A percentile compares a stretch with the other conserved stretches of the same genome.
Conservation (phyloP, 2,797 vertebrate genomes). For the Anas capensis region DNA sequence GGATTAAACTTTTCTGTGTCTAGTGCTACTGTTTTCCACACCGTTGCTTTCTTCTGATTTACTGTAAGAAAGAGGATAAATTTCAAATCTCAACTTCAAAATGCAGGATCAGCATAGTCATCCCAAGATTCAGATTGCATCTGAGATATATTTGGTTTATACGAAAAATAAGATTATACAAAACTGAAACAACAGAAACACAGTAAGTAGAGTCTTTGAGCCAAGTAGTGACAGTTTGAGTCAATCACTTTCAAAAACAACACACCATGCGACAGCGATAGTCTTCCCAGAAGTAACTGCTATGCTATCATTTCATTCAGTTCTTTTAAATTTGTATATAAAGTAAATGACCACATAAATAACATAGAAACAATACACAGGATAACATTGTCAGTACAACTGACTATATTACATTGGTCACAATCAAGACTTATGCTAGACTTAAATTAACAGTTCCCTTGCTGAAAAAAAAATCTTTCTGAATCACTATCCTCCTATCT, state of each 20-base stretch:
- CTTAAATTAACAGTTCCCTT: background rate
- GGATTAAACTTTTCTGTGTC: slow-evolving; percentile 80
- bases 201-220: background rate
- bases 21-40: slow-evolving; percentile 68
- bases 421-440: background rate
- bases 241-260: background rate
- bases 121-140: background rate
- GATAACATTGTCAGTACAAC: background rate
- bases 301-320: background rate
- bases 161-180: background rate
- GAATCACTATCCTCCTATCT: background rate
- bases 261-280: background rate
- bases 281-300: background rate
- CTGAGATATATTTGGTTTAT: background rate
- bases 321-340: background rate
- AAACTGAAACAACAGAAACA: background rate
- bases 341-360: background rate
- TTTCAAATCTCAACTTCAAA: background rate
- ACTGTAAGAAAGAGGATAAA: slow-evolving; percentile 69
- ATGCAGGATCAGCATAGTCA: background rate
- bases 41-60: slow-evolving; percentile 78
- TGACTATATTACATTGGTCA: background rate
- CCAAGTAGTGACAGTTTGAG: background rate
- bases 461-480: background rate
- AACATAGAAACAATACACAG: background rate